Percentiles rank a stretch among this genome's conserved stretches.
These are phyloP conservation scores for Zenarchopterus dispar DNA, from an alignment of 2,797 vertebrate species.

Conservation along the genomic window DNA sequence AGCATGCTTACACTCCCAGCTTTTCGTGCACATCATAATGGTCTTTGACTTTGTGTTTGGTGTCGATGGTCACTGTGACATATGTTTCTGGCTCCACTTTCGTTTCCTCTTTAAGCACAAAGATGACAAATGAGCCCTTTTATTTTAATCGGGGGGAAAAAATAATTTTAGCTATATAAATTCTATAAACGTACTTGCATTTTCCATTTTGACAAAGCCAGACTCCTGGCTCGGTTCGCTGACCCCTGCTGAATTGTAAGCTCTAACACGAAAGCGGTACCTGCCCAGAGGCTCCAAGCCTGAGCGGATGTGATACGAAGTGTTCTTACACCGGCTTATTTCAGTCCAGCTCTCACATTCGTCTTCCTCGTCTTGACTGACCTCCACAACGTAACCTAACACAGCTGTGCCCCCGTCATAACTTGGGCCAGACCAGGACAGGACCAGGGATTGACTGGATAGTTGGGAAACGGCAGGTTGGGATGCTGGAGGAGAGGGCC, in stretches of 20 bases:
- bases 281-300: conserved; percentile 71
- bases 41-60: conserved; percentile 76
- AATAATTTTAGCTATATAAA: neutral
- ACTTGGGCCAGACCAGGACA: conserved; percentile 84
- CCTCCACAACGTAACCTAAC: conserved; percentile 80
- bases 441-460: conserved; percentile 74
- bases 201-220: conserved; percentile 70
- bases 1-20: conserved; percentile 86
- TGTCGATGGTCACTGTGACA: conserved; percentile 74
- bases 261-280: conserved; percentile 83
- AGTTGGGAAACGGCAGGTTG: conserved; percentile 79
- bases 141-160: no score
- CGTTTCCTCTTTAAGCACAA: conserved; percentile 40
- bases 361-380: conserved; percentile 41
- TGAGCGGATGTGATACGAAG: conserved; percentile 71
- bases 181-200: conserved; percentile 57
- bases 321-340: conserved; percentile 76
- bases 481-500: conserved; percentile 79
- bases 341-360: conserved; percentile 68
- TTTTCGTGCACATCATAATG: conserved; percentile 84
- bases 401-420: conserved; percentile 84
- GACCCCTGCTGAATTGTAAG: conserved; percentile 78
- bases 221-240: conserved; percentile 82
- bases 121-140: neutral
- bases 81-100: conserved; percentile 53